phyloP scores from a whole-genome alignment of 2,797 vertebrate genomes.

The Psittacula derbiana region DNA sequence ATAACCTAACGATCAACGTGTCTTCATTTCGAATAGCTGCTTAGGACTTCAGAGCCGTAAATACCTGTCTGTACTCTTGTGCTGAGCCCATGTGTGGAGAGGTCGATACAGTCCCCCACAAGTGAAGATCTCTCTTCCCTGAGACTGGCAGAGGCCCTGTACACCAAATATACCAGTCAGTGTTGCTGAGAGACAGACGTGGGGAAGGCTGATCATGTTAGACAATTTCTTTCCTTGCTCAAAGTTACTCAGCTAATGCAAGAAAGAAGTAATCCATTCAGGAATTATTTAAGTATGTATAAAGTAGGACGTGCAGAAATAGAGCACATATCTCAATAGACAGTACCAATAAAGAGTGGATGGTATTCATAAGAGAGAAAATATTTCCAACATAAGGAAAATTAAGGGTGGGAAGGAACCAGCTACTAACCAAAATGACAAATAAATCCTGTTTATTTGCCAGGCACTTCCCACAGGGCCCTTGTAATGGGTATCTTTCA shows the following conservation, averaged over 20 bases:
- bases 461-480: background rate
- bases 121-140: background rate
- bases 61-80: background rate
- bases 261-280: background rate
- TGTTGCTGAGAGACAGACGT: background rate
- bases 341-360: background rate
- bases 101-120: fast-evolving
- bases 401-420: background rate
- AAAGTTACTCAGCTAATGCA: background rate
- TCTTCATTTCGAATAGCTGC: background rate
- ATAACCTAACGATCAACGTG: background rate
- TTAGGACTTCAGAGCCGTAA: slow-evolving; percentile 2
- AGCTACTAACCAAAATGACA: background rate
- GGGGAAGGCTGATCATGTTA: background rate
- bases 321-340: background rate
- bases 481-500: background rate
- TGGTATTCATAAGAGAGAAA: background rate
- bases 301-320: background rate
- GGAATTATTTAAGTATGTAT: background rate
- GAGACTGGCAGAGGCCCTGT: background rate
- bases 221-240: background rate
- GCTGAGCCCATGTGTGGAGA: background rate
- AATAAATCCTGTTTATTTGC: background rate
- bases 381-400: background rate
- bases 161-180: background rate